Evolutionary conservation across 2,888 invertebrate genomes (phyloP), one percentile per base, ranked within the genome.

Genomic region (Orchesella flavescens): DNA sequence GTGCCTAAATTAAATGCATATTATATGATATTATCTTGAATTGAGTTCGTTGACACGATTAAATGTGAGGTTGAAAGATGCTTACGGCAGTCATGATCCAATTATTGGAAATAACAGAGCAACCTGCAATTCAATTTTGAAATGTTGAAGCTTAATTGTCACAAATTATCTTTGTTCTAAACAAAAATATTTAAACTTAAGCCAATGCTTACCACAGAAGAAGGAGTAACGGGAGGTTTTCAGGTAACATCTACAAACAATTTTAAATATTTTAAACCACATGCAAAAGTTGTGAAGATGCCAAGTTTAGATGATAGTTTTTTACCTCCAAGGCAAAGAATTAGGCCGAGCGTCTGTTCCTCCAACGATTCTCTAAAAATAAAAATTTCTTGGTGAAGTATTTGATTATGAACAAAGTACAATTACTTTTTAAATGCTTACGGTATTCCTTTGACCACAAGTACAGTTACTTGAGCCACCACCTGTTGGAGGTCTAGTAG

Each of bases 281-380:
- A 34, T 43, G 43, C 5, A 1, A 55, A 10, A 5, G 13, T n/a
- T 74, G 17, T 3, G 21, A 19, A n/a, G 23, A 17, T 63, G 12
- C 15, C n/a, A n/a, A 34, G 49, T 7, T 73, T 44, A 5, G 21
- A 55, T 13, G n/a, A 72, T 4, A 80, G 24, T 77, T 1, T 77
- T 1, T 55, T 80, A 79, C 71, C 86, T 73, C 87, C 87, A 87
- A 0, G 87, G 87, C 63, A 85, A 85, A 72, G 85, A 84, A 12
- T 68, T 69, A 1, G 21, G 19, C 17, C 55, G 44, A 1, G 87
- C 80, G 15, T 77, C 59, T 0, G 21, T 49, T 21, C 87, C 87
- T 12, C 86, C 86, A 17, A 87, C 86, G 23, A 87, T 87, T 46
- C 87, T 46, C 1, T n/a, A 7, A 63, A 46, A 10, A n/a, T n/a